Evolutionary conservation across 2,888 invertebrate species (phyloP).

Genomic region (Petrolisthes manimaculis): DNA sequence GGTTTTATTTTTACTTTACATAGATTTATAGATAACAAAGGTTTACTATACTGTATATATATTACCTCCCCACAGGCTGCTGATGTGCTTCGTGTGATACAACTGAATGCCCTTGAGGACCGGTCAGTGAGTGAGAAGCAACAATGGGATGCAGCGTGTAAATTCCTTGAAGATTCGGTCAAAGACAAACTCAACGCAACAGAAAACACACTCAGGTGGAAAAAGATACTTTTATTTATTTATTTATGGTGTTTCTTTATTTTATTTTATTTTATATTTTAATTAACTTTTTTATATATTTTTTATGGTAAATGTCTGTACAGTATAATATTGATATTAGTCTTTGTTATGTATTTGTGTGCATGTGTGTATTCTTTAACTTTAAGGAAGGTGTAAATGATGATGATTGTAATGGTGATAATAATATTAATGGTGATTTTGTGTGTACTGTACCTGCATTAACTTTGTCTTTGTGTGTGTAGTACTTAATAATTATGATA

Average conservation of each 20-base stretch:
- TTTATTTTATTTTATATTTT: not conserved
- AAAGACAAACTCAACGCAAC: conserved; percentile 80
- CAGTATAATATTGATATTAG: no score
- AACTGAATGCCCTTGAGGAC: conserved; percentile 93
- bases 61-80: conserved; percentile 72
- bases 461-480: no score
- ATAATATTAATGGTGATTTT: not conserved
- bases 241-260: not conserved
- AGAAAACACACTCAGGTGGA: conserved; percentile 75
- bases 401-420: not conserved
- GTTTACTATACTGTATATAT: not conserved
- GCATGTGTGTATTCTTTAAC: no score
- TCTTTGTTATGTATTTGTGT: not conserved
- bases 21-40: no score
- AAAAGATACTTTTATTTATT: not conserved
- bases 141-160: conserved; percentile 94
- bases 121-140: conserved; percentile 85
- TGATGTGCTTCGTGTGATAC: conserved; percentile 91
- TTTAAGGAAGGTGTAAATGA: not conserved
- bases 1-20: no score
- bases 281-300: not conserved
- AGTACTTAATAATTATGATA: no score
- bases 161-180: conserved; percentile 88
- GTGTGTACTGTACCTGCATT: no score
- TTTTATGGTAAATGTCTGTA: not conserved